Evolutionary conservation across 2,888 invertebrate species (phyloP).

Genomic region (Creontiades dilutus): DNA sequence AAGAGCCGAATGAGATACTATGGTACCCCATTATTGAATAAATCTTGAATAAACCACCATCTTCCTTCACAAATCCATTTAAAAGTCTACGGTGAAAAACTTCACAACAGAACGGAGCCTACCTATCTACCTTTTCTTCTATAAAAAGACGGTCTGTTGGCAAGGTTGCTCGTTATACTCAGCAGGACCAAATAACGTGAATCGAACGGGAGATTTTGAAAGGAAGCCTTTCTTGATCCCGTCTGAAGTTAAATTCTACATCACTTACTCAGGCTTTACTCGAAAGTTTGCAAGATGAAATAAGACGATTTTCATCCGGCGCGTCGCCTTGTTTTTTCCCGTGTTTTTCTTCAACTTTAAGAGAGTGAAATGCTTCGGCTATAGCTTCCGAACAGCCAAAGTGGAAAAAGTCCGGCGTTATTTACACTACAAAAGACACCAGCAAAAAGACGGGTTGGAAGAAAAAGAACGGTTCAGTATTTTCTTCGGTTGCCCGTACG

Average conservation of each 20-base stretch:
- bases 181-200: not conserved
- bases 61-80: not conserved
- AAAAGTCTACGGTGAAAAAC: not conserved
- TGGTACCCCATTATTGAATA: not conserved
- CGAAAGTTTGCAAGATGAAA: conserved; percentile 6
- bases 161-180: not conserved
- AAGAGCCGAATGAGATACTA: not conserved
- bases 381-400: conserved; percentile 14
- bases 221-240: not conserved
- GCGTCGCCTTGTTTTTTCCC: conserved; percentile 3
- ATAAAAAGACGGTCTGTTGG: not conserved
- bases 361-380: conserved; percentile 1
- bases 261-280: not conserved
- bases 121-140: not conserved
- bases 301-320: conserved; percentile 2
- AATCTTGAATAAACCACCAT: not conserved
- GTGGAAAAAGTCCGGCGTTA: conserved; percentile 25
- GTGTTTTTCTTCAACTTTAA: not conserved
- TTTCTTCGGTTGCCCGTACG: conserved; percentile 5
- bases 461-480: conserved; percentile 21
- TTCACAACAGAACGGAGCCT: not conserved
- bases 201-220: not conserved
- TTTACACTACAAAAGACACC: conserved; percentile 21
- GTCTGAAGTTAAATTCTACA: not conserved
- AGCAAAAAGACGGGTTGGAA: not conserved